Evolutionary conservation across 1,140 invertebrate genomes (phyloP), one percentile per base, ranked within the genome.

Genomic region (Trichomalopsis sarcophagae): DNA sequence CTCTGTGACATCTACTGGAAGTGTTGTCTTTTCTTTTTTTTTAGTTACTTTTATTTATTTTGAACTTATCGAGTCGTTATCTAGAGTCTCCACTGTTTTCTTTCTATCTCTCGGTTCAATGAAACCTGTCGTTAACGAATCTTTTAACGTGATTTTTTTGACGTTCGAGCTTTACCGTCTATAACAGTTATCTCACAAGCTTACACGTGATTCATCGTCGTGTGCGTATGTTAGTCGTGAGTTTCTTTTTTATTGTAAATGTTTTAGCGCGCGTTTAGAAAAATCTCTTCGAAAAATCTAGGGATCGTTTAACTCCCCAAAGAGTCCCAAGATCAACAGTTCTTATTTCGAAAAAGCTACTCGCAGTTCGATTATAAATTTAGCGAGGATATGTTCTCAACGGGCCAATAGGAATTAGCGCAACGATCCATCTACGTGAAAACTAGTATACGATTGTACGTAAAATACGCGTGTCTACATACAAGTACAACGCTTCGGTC

Each of bases 321-420:
- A 77, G 74, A 82, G 44, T 82, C 13, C 66, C 84, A 78, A 71
- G 84, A 85, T 85, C 47, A 85, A 81, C 62, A 78, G 74, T 82
- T 85, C n/a, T 69, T 85, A 66, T 47, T 69, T 81, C 78, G 33
- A 81, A 81, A 85, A 85, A 77, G 84, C 84, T 81, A 85, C 75
- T 85, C 84, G 80, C 84, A 82, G 73, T 85, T 50, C 73, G 74
- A 85, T 85, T 85, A 85, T 62, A 85, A 85, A 85, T 85, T 85
- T 78, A 85, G 80, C 84, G 84, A 85, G 84, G 84, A 85, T 85
- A 85, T 85, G 84, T 85, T 85, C 74, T 85, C 71, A 77, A 69
- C 14, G 73, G 77, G 73, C 74, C 80, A 81, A 85, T 82, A 50
- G 66, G 73, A 81, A 75, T 85, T 81, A 85, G 73, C 73, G 78